A percentile compares a stretch with the other conserved stretches of the same genome.
Evolutionary conservation across 1,140 invertebrate genomes (phyloP).

Genomic region (Drosophila repleta): DNA sequence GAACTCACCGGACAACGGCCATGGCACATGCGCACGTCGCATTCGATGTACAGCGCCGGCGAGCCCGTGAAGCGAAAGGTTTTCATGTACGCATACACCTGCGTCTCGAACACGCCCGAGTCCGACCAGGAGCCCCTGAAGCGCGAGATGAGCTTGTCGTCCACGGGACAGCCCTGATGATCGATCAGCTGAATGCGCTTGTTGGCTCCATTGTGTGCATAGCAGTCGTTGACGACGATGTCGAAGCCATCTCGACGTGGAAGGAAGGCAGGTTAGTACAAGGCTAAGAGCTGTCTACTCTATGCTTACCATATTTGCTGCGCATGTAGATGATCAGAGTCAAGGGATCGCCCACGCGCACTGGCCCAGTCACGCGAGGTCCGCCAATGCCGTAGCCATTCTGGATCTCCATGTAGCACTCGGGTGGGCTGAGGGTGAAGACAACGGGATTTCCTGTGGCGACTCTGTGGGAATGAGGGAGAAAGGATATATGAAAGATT

Average conservation of each 20-base stretch:
- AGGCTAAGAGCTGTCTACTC: not conserved
- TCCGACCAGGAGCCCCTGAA: constrained; percentile 97
- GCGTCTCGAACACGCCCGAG: constrained; percentile 94
- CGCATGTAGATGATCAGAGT: constrained; percentile 97
- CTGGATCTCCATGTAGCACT: constrained; percentile 97
- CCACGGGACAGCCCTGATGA: constrained; percentile 96
- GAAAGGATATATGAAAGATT: not conserved
- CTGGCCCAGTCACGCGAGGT: constrained; percentile 93
- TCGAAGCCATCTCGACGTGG: constrained; percentile 93
- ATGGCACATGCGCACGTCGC: constrained; percentile 97
- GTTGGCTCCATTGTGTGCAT: constrained; percentile 96
- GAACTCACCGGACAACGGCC: constrained; percentile 91
- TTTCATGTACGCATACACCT: constrained; percentile 97
- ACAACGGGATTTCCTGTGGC: constrained; percentile 96
- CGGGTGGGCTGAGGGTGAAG: constrained; percentile 96
- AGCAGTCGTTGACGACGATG: constrained; percentile 98
- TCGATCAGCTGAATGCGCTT: constrained; percentile 96
- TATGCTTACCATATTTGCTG: constrained; percentile 92
- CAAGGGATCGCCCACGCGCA: constrained; percentile 95
- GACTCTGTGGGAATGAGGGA: constrained; percentile 86
- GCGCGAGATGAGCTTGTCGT: constrained; percentile 95
- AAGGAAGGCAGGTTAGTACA: constrained; percentile 13
- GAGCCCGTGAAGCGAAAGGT: constrained; percentile 97
- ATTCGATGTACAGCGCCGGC: constrained; percentile 96
- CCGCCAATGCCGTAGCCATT: constrained; percentile 94